Conservation (phyloP, 1,140 invertebrate genomes). For the Bombus consobrinus region DNA sequence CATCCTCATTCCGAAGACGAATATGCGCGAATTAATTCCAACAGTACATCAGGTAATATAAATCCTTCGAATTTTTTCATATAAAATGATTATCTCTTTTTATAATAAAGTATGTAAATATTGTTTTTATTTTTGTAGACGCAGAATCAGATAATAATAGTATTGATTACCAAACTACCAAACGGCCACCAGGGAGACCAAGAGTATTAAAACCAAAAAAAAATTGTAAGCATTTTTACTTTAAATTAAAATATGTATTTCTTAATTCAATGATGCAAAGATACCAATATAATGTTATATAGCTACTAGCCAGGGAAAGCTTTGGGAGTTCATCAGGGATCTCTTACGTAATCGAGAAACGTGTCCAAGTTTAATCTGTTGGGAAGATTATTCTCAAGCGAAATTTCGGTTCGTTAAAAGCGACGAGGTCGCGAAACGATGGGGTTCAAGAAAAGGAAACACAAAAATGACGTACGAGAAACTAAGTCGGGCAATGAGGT, state of each 20-base stretch:
- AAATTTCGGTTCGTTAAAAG: constrained; percentile 95
- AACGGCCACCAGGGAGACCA: constrained; percentile 81
- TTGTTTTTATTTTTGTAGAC: constrained; percentile 65
- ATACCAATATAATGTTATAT: constrained; percentile 55
- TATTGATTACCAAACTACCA: constrained; percentile 73
- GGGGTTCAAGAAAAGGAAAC: constrained; percentile 94
- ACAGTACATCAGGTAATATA: constrained; percentile 71
- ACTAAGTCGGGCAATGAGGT: constrained; percentile 96
- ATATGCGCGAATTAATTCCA: constrained; percentile 78
- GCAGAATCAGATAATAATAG: constrained; percentile 80
- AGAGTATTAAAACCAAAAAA: constrained; percentile 77
- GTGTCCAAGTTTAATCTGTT: constrained; percentile 92
- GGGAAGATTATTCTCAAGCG: constrained; percentile 93
- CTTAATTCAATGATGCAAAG: neutral
- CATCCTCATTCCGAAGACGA: constrained; percentile 78
- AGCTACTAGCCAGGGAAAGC: constrained; percentile 86
- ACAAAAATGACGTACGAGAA: constrained; percentile 97
- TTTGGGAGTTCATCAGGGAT: constrained; percentile 93
- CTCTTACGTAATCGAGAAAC: constrained; percentile 89
- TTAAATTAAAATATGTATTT: constrained; percentile 2
- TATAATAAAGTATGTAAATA: neutral
- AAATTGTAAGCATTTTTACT: constrained; percentile 68
- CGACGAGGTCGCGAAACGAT: constrained; percentile 94
- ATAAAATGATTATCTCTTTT: neutral
- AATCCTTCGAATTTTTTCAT: neutral